These are phyloP conservation scores for Polypedilum vanderplanki DNA, from an alignment of 1,140 invertebrate genomes.

Conservation along the genomic window DNA sequence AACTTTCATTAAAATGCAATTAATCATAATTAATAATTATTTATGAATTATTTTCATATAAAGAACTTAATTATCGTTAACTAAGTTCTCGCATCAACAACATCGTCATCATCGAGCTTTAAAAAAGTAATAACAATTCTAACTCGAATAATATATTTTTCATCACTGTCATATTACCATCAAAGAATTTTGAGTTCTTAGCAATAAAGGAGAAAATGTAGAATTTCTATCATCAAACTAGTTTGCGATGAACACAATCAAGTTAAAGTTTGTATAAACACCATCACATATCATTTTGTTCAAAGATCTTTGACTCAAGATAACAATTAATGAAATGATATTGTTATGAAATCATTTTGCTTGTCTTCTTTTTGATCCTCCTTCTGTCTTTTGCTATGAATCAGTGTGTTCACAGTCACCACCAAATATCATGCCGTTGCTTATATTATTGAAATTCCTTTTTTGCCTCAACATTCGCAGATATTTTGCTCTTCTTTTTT, in stretches of 20 bases:
- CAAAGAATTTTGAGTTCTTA: too few relatives aligned
- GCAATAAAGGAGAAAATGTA: neutral
- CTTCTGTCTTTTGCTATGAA: neutral
- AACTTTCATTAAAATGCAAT: too few relatives aligned
- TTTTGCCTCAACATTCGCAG: neutral
- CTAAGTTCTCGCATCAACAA: too few relatives aligned
- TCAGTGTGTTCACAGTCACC: neutral
- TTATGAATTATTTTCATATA: too few relatives aligned
- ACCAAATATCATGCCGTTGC: neutral
- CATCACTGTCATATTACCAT: too few relatives aligned
- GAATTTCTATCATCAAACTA: neutral
- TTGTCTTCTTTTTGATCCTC: neutral
- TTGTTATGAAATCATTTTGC: conserved; percentile 14
- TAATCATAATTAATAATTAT: too few relatives aligned
- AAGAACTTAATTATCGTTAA: too few relatives aligned
- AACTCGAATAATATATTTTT: too few relatives aligned
- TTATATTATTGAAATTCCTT: conserved; percentile 6
- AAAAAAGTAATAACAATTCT: too few relatives aligned
- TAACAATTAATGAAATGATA: conserved; percentile 20
- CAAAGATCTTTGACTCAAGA: neutral
- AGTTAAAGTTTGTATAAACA: neutral
- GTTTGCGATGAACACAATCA: neutral
- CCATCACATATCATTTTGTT: neutral
- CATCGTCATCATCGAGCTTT: too few relatives aligned
- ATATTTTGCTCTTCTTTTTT: neutral